phyloP scores from a whole-genome alignment of 2,888 invertebrate species.

The Plebejus argus region DNA sequence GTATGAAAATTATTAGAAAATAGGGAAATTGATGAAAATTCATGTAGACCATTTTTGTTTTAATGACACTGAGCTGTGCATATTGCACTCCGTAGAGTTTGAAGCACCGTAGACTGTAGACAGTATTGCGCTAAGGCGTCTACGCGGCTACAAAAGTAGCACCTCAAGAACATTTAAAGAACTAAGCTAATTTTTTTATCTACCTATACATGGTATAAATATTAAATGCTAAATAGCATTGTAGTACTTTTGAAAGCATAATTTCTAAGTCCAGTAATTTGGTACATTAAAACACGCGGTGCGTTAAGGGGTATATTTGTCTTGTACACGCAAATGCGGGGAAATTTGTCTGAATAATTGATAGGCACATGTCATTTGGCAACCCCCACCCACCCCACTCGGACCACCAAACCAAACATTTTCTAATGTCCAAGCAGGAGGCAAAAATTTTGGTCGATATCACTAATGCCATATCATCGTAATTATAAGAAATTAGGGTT shows the following conservation, averaged over 20 bases:
- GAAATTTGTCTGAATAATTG: conserved; percentile 78
- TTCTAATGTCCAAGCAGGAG: conserved; percentile 16
- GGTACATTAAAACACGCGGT: conserved; percentile 36
- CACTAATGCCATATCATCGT: conserved; percentile 14
- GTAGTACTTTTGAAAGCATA: neutral
- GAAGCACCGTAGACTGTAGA: too few relatives aligned
- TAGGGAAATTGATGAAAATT: neutral
- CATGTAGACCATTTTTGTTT: neutral
- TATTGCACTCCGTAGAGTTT: neutral
- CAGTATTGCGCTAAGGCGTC: too few relatives aligned
- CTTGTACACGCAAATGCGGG: conserved; percentile 79
- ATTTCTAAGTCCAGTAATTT: neutral
- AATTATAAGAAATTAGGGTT: neutral
- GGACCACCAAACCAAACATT: conserved; percentile 41
- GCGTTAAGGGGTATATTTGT: conserved; percentile 71
- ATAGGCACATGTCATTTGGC: conserved; percentile 77
- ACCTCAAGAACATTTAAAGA: neutral
- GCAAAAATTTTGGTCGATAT: conserved; percentile 21
- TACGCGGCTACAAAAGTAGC: neutral
- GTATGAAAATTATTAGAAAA: neutral
- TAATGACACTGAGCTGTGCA: neutral
- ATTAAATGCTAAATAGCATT: neutral
- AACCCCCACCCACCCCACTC: conserved; percentile 59
- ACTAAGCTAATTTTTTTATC: too few relatives aligned
- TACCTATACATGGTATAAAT: neutral